Conservation (phyloP, 64 coral and sea anemone genomes). For the Trachythela sp. region DNA sequence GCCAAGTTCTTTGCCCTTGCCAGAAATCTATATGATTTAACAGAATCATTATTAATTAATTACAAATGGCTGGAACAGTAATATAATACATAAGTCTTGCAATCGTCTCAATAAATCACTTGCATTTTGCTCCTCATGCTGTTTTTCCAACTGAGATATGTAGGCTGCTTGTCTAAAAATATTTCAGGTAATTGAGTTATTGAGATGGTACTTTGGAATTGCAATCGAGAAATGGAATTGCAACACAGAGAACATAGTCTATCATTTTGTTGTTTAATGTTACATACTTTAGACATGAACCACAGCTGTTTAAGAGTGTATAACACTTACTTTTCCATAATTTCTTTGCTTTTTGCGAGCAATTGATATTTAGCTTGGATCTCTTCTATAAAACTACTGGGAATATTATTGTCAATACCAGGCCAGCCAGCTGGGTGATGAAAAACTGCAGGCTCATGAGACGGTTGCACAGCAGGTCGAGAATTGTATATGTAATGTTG, state of each 20-base stretch:
- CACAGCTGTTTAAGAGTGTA: no score
- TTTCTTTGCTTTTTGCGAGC: background rate
- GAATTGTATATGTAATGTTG: background rate
- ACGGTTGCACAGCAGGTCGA: background rate
- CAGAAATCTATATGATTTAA: background rate
- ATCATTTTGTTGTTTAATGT: no score
- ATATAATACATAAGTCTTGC: no score
- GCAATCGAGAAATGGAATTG: no score
- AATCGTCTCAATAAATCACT: background rate
- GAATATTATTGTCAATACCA: background rate
- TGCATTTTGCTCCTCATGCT: background rate
- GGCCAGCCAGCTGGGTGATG: background rate
- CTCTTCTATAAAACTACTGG: background rate
- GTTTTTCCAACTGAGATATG: background rate
- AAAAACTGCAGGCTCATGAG: background rate
- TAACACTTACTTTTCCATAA: background rate
- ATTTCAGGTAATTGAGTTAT: background rate
- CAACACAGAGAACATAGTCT: no score
- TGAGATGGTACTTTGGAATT: no score
- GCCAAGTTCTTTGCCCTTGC: background rate
- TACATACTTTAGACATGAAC: no score
- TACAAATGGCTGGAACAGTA: no score
- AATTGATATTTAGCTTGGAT: background rate
- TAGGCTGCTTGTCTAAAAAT: background rate
- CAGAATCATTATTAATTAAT: background rate